phyloP scores from a whole-genome alignment of 2,888 invertebrate genomes.

The Tigriopus californicus region DNA sequence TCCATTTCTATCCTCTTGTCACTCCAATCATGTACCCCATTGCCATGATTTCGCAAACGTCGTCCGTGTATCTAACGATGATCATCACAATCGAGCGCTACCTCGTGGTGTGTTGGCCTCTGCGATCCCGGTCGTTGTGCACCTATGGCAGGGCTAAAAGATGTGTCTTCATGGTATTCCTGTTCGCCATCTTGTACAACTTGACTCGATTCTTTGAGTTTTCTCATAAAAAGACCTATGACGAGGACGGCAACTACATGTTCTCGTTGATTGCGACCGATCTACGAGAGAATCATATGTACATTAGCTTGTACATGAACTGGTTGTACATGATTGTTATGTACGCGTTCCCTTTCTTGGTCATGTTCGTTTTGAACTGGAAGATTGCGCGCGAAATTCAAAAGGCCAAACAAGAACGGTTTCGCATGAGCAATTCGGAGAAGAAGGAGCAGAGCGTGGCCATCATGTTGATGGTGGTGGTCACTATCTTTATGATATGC shows the following conservation, averaged over 20 bases:
- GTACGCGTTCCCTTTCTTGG: constrained; percentile 76
- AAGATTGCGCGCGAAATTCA: constrained; percentile 65
- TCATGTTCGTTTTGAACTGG: constrained; percentile 68
- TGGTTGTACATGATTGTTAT: constrained; percentile 86
- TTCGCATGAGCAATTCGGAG: constrained; percentile 68
- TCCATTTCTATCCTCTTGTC: constrained; percentile 45
- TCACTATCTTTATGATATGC: constrained; percentile 79
- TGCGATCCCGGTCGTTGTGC: constrained; percentile 70
- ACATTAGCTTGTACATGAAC: constrained; percentile 70
- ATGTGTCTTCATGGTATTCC: constrained; percentile 54
- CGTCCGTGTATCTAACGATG: constrained; percentile 51
- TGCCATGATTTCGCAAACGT: constrained; percentile 49
- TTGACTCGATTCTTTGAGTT: constrained; percentile 41
- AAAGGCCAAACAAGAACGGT: constrained; percentile 70
- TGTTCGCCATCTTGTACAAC: constrained; percentile 68
- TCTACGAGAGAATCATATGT: constrained; percentile 47
- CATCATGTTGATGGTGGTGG: constrained; percentile 83
- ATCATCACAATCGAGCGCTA: constrained; percentile 62
- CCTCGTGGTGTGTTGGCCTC: constrained; percentile 55
- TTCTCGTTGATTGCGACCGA: constrained; percentile 35
- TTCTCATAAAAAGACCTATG: constrained; percentile 19
- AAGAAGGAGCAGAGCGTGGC: constrained; percentile 81
- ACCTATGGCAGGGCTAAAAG: constrained; percentile 67
- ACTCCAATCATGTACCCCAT: constrained; percentile 61
- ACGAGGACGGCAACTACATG: neutral